A percentile compares a stretch with the other conserved stretches of the same genome.
These are phyloP conservation scores for Heliornis fulica DNA, from an alignment of 2,113 vertebrate species.

Conservation along the genomic window DNA sequence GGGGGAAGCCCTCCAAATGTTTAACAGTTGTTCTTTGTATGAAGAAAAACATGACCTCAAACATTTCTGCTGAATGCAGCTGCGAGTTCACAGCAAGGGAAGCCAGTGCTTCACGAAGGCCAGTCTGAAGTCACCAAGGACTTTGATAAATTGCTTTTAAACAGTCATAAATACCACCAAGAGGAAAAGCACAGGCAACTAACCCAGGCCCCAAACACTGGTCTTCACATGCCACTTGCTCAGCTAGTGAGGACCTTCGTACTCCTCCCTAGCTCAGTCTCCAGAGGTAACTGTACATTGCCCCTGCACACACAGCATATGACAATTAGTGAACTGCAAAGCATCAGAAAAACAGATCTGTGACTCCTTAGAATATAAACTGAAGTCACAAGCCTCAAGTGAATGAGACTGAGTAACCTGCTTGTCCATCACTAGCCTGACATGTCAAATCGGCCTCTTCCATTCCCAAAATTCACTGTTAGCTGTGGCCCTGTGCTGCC, in stretches of 20 bases:
- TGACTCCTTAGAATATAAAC: fast-evolving
- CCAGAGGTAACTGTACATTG: too few species aligned
- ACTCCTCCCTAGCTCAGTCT: not conserved
- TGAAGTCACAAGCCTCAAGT: fast-evolving
- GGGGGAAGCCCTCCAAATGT: not conserved
- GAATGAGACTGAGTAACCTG: not conserved
- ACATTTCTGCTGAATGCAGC: not conserved
- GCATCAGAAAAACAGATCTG: not conserved
- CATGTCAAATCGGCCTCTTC: fast-evolving
- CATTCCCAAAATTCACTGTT: not conserved
- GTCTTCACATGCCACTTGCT: not conserved
- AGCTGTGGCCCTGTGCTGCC: not conserved
- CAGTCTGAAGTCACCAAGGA: fast-evolving
- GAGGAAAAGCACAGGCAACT: not conserved
- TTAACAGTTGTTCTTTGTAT: not conserved
- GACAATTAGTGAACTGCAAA: not conserved
- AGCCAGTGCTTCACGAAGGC: fast-evolving
- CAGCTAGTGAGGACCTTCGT: not conserved
- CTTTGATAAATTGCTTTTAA: not conserved
- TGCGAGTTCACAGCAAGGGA: not conserved
- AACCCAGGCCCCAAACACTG: not conserved
- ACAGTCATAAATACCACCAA: not conserved
- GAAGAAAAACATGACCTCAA: not conserved
- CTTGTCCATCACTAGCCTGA: not conserved
- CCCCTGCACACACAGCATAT: fast-evolving